Base-by-base conservation (phyloP, 37 sponge, comb jelly and placozoan genomes). In the Chondrilla cf. caribensis region DNA sequence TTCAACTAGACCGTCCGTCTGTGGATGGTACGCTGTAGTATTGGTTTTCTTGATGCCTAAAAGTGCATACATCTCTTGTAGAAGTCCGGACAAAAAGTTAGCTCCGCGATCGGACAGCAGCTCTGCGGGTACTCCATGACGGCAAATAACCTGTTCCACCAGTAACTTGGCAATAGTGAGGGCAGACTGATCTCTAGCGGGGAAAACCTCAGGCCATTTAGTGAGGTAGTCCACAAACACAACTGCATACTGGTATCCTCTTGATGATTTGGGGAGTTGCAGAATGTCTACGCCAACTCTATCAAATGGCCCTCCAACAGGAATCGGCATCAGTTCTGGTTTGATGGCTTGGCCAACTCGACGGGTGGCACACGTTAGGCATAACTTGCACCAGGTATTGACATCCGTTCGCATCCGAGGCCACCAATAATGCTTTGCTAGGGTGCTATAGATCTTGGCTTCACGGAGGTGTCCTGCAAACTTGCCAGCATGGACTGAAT, bases 1-100 rank as follows among this genome's bases (percentile, higher is more conserved):
- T 25, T 87, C 84, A 2, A 87, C 88, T 40, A 87, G 19, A 22
- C 88, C 88, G 83, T 87, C 88, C 22, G 79, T 72, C 32, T 87
- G 83, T 8, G 84, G 88, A 39, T 87, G 87, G 70, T 82, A 82
- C 0, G 70, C 83, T 26, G 87, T 68, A 2, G 87, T 83, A 42
- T 78, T 80, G 28, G 60, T 25, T 39, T 59, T 80, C 21, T 59
- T 24, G 5, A 80, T 33, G 2, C 81, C 76, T n/a, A 73, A 2
- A 1, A 73, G 21, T 15, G 29, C 21, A 37, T 43, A 38, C 19
- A 42, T 38, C 43, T 73, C 76, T n/a, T 17, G 18, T 11, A 73
- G 35, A 2, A 68, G 7, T 36, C 18, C 24, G 1, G 76, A 40
- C 22, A 73, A 37, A 38, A 73, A 73, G 76, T 19, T 18, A 19